Evolutionary conservation across 1,140 invertebrate species (phyloP).

Genomic region (Eumaeus atala): DNA sequence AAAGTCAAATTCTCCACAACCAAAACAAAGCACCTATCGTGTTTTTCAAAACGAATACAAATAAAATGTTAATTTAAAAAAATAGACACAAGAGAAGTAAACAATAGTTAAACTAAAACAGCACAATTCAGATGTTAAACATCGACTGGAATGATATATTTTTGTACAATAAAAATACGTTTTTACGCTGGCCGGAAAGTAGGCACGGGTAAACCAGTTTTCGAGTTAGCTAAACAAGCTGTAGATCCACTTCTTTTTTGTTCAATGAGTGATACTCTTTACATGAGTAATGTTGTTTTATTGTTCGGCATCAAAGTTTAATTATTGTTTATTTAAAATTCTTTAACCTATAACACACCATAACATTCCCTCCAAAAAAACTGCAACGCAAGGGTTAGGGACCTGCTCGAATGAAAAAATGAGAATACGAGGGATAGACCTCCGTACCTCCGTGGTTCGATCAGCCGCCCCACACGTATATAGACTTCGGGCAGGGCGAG

Average conservation of each 20-base stretch:
- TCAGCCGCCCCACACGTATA: constrained; percentile 59
- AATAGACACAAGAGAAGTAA: too few species aligned
- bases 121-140: not conserved
- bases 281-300: not conserved
- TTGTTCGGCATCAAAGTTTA: not conserved
- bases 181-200: constrained; percentile 20
- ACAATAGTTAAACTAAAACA: too few species aligned
- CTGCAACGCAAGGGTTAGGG: constrained; percentile 59
- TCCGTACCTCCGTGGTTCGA: constrained; percentile 62
- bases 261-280: constrained; percentile 2
- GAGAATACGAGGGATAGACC: constrained; percentile 61
- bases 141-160: constrained; percentile 15
- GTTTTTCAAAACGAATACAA: too few species aligned
- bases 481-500: constrained; percentile 48
- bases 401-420: constrained; percentile 56
- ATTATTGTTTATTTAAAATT: not conserved
- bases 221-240: constrained; percentile 34
- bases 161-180: constrained; percentile 18
- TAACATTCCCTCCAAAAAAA: constrained; percentile 61
- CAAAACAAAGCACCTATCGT: too few species aligned
- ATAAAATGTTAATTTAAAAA: too few species aligned
- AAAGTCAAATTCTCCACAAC: too few species aligned
- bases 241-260: constrained; percentile 33
- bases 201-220: constrained; percentile 36
- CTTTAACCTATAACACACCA: constrained; percentile 21